A percentile compares a stretch with the other conserved stretches of the same genome.
These are phyloP conservation scores for Elmis aenea DNA, from an alignment of 2,888 invertebrate species.

Conservation along the genomic window DNA sequence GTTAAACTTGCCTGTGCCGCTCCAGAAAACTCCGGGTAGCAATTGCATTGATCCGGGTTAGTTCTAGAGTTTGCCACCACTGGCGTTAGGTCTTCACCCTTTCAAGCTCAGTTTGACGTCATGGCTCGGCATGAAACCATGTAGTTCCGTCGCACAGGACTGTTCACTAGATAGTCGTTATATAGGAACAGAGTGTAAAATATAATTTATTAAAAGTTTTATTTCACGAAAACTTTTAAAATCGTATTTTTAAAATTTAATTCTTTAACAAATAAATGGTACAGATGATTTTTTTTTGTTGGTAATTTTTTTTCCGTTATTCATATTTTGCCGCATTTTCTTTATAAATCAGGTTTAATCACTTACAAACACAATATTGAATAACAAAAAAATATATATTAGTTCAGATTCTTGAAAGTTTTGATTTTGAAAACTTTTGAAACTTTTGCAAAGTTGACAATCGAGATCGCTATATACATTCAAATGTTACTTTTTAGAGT, in stretches of 20 bases:
- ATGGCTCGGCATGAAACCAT: slow-evolving; percentile 37
- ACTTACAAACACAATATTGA: no score
- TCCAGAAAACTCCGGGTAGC: slow-evolving; percentile 23
- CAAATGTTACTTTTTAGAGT: no score
- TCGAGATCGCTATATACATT: no score
- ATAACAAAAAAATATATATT: no score
- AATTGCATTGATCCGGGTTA: slow-evolving; percentile 34
- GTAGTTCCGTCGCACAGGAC: slow-evolving; percentile 27
- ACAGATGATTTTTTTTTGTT: slow-evolving; percentile 6
- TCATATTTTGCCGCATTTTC: no score
- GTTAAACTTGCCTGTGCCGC: slow-evolving; percentile 16
- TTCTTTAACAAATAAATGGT: slow-evolving; percentile 2
- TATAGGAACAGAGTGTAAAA: slow-evolving; percentile 15
- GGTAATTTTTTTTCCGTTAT: no score
- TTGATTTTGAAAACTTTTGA: no score
- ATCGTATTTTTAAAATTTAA: slow-evolving; percentile 1
- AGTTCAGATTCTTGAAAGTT: no score
- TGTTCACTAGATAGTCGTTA: slow-evolving; percentile 28
- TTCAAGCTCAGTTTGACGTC: slow-evolving; percentile 41
- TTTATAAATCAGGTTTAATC: no score
- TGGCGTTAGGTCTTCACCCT: slow-evolving; percentile 16
- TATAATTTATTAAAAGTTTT: slow-evolving; percentile 10
- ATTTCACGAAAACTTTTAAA: slow-evolving; percentile 3
- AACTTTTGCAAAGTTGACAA: no score
- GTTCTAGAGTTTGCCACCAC: slow-evolving; percentile 26